Conservation (phyloP, 2,113 vertebrate species). For the Puma concolor region DNA sequence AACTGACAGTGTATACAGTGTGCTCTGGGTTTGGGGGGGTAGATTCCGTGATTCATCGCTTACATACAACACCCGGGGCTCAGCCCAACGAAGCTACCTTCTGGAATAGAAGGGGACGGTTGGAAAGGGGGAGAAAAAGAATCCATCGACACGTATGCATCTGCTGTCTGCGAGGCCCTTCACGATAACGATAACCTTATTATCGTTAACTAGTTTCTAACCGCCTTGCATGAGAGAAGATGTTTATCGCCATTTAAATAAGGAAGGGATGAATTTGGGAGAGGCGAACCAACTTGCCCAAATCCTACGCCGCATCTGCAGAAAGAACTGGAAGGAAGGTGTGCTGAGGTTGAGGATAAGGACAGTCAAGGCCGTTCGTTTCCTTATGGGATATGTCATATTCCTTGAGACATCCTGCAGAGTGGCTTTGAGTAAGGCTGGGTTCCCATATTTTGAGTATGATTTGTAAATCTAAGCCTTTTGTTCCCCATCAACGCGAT, state of each 20-base stretch:
- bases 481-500: not conserved
- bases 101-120: not conserved
- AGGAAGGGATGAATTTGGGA: not conserved
- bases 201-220: not conserved
- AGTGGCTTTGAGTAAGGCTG: not conserved
- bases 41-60: too few relatives aligned
- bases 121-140: not conserved
- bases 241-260: not conserved
- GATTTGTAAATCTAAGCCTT: not conserved
- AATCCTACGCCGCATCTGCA: fast-evolving
- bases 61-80: too few relatives aligned
- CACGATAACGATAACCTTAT: too few relatives aligned
- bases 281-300: not conserved
- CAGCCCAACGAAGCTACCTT: not conserved
- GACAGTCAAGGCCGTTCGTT: fast-evolving
- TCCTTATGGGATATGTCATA: not conserved
- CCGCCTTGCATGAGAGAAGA: not conserved
- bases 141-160: fast-evolving
- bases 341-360: fast-evolving
- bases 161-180: not conserved
- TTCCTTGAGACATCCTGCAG: not conserved
- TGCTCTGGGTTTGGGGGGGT: too few relatives aligned
- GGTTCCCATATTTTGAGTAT: not conserved
- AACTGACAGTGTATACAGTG: too few relatives aligned
- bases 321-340: not conserved